Evolutionary conservation across 2,888 invertebrate species (phyloP), one percentile per base, ranked within the genome.

Genomic region (Dyspetes luteomarginatus): DNA sequence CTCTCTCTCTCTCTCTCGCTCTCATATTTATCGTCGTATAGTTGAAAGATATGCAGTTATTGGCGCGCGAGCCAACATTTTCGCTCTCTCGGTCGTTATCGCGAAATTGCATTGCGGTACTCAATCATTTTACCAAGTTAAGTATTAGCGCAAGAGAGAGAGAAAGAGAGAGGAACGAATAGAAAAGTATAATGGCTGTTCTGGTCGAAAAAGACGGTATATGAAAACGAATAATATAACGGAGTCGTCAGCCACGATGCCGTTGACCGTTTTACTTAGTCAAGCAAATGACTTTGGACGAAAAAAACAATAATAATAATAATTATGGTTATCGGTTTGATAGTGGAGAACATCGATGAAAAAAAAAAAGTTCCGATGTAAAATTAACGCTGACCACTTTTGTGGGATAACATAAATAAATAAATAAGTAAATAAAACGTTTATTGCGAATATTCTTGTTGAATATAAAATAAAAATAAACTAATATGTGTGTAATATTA

Each of bases 71-170:
- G 22, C 60, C 28, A 67, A 56, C 64, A 56, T 55, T 65, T 60
- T 69, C 69, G 62, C 55, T 71, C 75, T 68, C 68, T 7, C 30
- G 22, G 83, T 87, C 82, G 85, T 88, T 88, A 88, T 84, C 83
- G 80, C 80, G 78, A 81, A 75, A 84, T 83, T 82, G 74, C 81
- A 67, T 89, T 86, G 85, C 88, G 87, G 85, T 88, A 86, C 86
- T 84, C 75, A 60, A 80, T 75, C 82, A 81, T 68, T 65, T 56
- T 36, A 36, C 30, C 60, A 71, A 60, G 50, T 65, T 43, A 76
- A 67, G 62, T 62, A 76, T 26, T 41, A 9, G n/a, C n/a, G n/a
- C 79, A 56, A 73, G 52, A 36, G 62, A 15, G 28, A n/a, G n/a
- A n/a, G n/a, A n/a, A n/a, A 73, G 68, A 50, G 41, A 22, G 24